These are phyloP conservation scores for Pithys albifrons DNA, from an alignment of 2,113 vertebrate genomes.

Conservation along the genomic window DNA sequence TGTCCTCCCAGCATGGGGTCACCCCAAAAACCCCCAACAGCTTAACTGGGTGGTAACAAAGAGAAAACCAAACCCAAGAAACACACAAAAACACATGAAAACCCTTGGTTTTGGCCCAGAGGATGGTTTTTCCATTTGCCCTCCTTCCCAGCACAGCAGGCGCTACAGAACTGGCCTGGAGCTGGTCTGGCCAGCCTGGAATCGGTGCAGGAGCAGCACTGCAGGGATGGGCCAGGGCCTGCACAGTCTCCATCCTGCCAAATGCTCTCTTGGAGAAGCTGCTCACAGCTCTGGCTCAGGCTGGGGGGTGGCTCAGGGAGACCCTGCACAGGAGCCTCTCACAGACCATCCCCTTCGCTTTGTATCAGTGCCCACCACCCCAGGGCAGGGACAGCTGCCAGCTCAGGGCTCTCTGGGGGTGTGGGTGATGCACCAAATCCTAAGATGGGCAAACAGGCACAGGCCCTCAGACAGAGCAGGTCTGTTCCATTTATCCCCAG, in stretches of 20 bases:
- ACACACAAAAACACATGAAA: background rate
- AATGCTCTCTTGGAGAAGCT: background rate
- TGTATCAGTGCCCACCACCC: fast-evolving
- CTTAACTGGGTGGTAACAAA: background rate
- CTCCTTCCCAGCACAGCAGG: background rate
- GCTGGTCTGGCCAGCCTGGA: background rate
- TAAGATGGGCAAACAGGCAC: background rate
- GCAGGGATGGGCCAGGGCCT: background rate
- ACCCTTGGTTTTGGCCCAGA: background rate
- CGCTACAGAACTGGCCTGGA: fast-evolving
- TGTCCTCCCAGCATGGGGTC: background rate
- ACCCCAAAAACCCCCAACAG: background rate
- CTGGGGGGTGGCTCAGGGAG: background rate
- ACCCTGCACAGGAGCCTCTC: background rate
- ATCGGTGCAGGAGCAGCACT: background rate
- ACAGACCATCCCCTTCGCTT: fast-evolving
- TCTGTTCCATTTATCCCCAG: background rate
- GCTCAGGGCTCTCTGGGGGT: background rate
- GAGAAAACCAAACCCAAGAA: background rate
- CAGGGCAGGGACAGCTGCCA: background rate
- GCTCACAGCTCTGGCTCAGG: background rate
- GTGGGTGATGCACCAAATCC: background rate
- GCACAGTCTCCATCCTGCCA: background rate
- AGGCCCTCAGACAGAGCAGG: background rate
- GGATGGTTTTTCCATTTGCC: background rate